Evolutionary conservation across 2,797 vertebrate genomes (phyloP).

Genomic region (Astyanax mexicanus): DNA sequence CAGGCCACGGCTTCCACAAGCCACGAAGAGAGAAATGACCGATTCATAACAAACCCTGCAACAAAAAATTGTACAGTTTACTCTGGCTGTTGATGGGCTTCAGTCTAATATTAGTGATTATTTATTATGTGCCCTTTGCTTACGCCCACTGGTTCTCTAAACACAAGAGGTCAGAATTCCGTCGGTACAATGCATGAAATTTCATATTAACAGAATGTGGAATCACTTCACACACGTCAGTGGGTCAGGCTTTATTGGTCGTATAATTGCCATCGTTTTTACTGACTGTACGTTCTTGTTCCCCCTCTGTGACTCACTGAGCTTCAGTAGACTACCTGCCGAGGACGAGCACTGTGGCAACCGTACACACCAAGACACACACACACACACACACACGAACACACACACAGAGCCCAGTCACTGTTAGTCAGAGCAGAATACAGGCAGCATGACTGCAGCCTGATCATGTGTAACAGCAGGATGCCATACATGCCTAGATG

Average conservation of each 20-base stretch:
- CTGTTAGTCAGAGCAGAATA: background rate
- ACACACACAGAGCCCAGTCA: background rate
- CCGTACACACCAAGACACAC: conserved; percentile 3
- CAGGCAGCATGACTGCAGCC: background rate
- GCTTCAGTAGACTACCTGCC: conserved; percentile 4
- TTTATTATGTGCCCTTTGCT: too few relatives aligned
- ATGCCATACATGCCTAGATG: conserved; percentile 43
- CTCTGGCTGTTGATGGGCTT: too few relatives aligned
- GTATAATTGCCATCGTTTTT: conserved; percentile 47
- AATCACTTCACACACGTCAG: conserved; percentile 41
- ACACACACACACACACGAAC: background rate
- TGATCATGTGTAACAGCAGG: conserved; percentile 2
- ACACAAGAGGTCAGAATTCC: too few relatives aligned
- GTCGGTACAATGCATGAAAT: too few relatives aligned
- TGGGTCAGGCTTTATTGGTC: conserved; percentile 41
- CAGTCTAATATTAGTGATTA: too few relatives aligned
- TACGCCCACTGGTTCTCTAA: too few relatives aligned
- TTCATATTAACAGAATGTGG: too few relatives aligned
- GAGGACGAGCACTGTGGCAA: conserved; percentile 53
- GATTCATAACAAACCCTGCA: too few relatives aligned
- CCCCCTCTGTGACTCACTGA: conserved; percentile 42
- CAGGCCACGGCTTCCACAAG: too few relatives aligned
- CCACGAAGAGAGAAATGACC: too few relatives aligned
- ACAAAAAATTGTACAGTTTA: too few relatives aligned
- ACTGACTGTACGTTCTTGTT: conserved; percentile 38